A percentile compares a stretch with the other conserved stretches of the same genome.
phyloP scores from a whole-genome alignment of 2,113 vertebrate genomes.

The Callocephalon fimbriatum region DNA sequence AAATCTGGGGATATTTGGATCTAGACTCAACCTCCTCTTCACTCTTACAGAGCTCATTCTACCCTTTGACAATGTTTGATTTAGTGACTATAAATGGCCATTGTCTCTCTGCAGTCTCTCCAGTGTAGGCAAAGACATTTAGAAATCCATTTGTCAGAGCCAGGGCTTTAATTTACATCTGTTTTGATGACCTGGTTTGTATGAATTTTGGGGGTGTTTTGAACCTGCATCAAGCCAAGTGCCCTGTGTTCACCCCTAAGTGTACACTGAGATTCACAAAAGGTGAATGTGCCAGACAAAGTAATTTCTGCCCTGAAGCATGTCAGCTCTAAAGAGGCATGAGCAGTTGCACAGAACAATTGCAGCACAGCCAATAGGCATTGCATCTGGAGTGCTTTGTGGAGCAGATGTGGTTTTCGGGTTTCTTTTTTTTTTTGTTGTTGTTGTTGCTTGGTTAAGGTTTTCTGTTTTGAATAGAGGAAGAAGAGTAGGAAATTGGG shows the following conservation, averaged over 20 bases:
- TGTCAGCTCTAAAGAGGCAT: conserved; percentile 29
- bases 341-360: conserved; percentile 49
- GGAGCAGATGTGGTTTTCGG: conserved; percentile 58
- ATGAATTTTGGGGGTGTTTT: background rate
- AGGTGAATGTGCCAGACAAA: conserved; percentile 50
- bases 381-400: conserved; percentile 43
- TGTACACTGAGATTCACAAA: background rate
- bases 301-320: conserved; percentile 44
- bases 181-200: background rate
- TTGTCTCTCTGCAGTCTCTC: background rate
- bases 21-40: background rate
- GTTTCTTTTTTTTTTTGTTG: background rate
- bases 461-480: background rate
- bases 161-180: background rate
- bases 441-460: background rate
- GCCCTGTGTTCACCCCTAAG: background rate
- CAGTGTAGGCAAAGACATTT: background rate
- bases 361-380: conserved; percentile 35
- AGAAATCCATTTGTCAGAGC: background rate
- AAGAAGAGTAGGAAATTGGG: background rate
- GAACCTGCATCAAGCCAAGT: background rate
- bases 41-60: background rate
- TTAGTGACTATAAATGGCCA: background rate
- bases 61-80: background rate
- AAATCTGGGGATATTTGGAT: background rate